Evolutionary conservation across 2,797 vertebrate genomes (phyloP), one percentile per base, ranked within the genome.

Genomic region (Lepilemur septentrionalis): DNA sequence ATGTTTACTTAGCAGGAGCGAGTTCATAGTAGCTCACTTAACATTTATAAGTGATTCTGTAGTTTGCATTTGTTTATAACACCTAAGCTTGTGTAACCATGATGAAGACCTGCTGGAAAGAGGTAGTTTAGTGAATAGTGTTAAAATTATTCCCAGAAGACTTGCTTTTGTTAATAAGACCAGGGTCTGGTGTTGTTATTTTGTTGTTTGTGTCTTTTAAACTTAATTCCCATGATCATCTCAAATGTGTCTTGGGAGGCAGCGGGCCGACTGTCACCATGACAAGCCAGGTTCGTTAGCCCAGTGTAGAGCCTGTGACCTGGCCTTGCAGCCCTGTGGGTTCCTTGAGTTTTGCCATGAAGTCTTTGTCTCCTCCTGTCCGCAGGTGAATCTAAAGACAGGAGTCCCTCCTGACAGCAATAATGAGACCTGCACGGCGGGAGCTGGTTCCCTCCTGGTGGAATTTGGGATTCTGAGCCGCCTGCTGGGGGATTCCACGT

Each of bases 401-500:
- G 99, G 99, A 0, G 99, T 99, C 30, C 99, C 99, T 65, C 98
- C 99, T 3, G 99, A 99, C 96, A 99, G 99, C 98, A 98, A 99
- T 95, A 99, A 99, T 1, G 99, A 99, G 98, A 99, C 99, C 0
- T 99, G 99, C 83, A 99, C 99, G 0, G 99, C 99, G 0, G 99
- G 99, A 20, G 99, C 99, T 0, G 99, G 99, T 0, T 99, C 99
- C 55, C 97, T 99, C 84, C 98, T 99, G 96, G 99, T 99, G 98
- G 99, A 99, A 97, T 99, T 99, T 96, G 99, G 99, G 14, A 99
- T 99, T 97, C 98, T 99, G 79, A 99, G 99, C 97, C 99, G 99
- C 46, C 98, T 99, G 95, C 99, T 99, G 1, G 99, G 99, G 0
- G 99, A 99, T 96, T 99, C 99, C 59, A 99, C 99, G 0, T 99